These are phyloP conservation scores for Acomys russatus DNA, from an alignment of 2,797 vertebrate genomes.

Conservation along the genomic window DNA sequence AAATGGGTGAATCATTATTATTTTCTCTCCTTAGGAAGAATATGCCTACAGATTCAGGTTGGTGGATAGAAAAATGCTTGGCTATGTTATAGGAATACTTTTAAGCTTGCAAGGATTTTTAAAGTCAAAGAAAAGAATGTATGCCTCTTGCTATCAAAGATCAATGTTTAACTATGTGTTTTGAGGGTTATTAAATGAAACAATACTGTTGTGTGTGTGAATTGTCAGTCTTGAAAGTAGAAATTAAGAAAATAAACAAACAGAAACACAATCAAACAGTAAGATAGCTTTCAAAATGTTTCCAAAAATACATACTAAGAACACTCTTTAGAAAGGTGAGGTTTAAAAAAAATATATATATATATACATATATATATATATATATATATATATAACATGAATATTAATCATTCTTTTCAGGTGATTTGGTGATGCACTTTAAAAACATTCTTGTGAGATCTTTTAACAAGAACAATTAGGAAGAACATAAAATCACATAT, in stretches of 20 bases:
- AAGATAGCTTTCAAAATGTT: not conserved
- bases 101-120: not conserved
- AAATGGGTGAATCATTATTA: not conserved
- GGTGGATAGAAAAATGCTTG: not conserved
- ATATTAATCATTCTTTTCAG: constrained; percentile 2
- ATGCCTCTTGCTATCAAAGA: constrained; percentile 36
- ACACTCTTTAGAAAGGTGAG: not conserved
- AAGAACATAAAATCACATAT: not conserved
- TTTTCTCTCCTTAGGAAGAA: not conserved
- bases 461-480: not conserved
- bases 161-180: not conserved
- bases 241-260: not conserved
- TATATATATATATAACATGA: not conserved
- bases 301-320: not conserved
- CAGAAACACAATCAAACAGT: not conserved
- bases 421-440: not conserved
- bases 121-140: not conserved
- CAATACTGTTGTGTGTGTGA: not conserved
- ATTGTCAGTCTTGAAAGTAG: not conserved
- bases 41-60: not conserved
- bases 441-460: not conserved
- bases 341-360: not conserved
- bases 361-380: no score
- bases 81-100: not conserved
- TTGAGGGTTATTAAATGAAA: constrained; percentile 5